A percentile compares a stretch with the other conserved stretches of the same genome.
These are phyloP conservation scores for Prochilodus magdalenae DNA, from an alignment of 2,113 vertebrate genomes.

Conservation along the genomic window DNA sequence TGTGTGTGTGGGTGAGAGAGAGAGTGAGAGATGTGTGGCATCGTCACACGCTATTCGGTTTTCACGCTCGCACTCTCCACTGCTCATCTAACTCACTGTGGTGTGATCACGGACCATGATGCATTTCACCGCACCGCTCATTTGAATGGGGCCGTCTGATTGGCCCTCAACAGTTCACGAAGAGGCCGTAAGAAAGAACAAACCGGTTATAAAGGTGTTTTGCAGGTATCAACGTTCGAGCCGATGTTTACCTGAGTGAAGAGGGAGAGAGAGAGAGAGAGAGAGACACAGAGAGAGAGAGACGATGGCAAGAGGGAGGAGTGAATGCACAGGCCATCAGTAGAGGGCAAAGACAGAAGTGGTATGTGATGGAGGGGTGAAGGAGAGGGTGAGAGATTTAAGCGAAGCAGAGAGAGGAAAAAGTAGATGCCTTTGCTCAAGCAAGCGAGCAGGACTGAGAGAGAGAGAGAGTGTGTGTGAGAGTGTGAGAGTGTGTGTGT, in stretches of 20 bases:
- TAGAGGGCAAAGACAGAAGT: not conserved
- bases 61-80: conserved; percentile 55
- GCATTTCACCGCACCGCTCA: conserved; percentile 53
- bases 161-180: not conserved
- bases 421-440: conserved; percentile 48
- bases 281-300: conserved; percentile 12
- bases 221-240: not conserved
- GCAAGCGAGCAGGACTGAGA: conserved; percentile 34
- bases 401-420: not conserved
- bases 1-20: not conserved
- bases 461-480: conserved; percentile 38
- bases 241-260: not conserved
- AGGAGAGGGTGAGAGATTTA: not conserved
- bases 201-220: no score
- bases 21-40: conserved; percentile 12
- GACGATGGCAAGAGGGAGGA: not conserved
- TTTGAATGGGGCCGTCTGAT: conserved; percentile 46
- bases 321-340: not conserved
- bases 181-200: no score
- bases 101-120: conserved; percentile 56
- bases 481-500: conserved; percentile 35
- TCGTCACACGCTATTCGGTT: conserved; percentile 45
- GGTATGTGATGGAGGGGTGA: not conserved
- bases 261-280: conserved; percentile 17
- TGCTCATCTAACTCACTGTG: conserved; percentile 53